A percentile compares a stretch with the other conserved stretches of the same genome.
phyloP scores from a whole-genome alignment of 2,888 invertebrate genomes.

The Scrobipalpa atriplicella region DNA sequence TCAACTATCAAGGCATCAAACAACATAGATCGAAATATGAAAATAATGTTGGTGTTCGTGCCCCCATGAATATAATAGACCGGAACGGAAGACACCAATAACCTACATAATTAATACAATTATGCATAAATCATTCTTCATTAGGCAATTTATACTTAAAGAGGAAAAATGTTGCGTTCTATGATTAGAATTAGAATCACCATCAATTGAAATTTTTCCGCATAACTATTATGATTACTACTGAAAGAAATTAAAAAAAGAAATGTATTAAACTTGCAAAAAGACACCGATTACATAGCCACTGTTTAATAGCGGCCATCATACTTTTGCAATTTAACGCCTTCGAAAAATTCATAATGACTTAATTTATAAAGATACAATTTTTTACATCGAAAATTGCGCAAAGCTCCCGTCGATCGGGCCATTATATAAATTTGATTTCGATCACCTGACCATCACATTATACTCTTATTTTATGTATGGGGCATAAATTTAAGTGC shows the following conservation, averaged over 20 bases:
- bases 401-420: constrained; percentile 51
- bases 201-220: no score
- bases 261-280: background rate
- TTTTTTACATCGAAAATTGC: constrained; percentile 53
- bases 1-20: background rate
- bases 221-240: no score
- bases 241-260: no score
- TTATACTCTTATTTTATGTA: constrained; percentile 32
- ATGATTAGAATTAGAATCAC: no score
- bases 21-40: no score
- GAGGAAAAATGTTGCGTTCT: no score
- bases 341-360: constrained; percentile 70
- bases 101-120: no score
- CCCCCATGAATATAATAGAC: no score
- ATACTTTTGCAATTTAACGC: constrained; percentile 69
- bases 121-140: no score
- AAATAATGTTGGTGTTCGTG: no score
- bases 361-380: constrained; percentile 62
- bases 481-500: constrained; percentile 25
- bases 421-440: constrained; percentile 59
- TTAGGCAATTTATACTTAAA: no score
- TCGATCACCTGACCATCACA: constrained; percentile 40
- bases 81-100: no score
- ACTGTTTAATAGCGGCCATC: constrained; percentile 66
- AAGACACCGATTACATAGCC: constrained; percentile 39